Evolutionary conservation across 1,140 invertebrate genomes (phyloP), one percentile per base, ranked within the genome.

Genomic region (Dolichoris vasculosae): DNA sequence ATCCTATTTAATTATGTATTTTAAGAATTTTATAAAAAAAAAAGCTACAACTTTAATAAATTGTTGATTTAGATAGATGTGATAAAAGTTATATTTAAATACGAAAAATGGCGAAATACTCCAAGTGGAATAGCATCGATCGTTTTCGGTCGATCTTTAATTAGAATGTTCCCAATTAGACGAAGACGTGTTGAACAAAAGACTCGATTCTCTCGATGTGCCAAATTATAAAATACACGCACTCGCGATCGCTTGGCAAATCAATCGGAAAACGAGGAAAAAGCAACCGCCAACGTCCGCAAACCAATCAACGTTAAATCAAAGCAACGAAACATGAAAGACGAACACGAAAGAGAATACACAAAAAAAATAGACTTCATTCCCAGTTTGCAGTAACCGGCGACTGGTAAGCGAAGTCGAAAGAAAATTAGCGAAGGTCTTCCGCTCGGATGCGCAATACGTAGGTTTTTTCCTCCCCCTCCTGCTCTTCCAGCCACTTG

Each of bases 241-340:
- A 51, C 43, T 43, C 80, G n/a, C 35, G 26, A 71, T 20, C 43
- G 48, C 38, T 69, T 46, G 30, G 13, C 15, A 69, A 82, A 51
- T 69, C 79, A 82, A 0, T 32, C 17, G 64, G 64, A 71, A 82
- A 82, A 51, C 63, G 79, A 82, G 64, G 20, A 82, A 40, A 51
- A 35, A 1, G 26, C 79, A 32, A 67, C 0, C 26, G 2, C 7
- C 38, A 23, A n/a, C n/a, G 35, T 17, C 38, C 64, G 1, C n/a
- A 69, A 38, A 38, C 64, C 64, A 82, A 35, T 23, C 38, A 69
- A 32, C 51, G 11, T 20, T 32, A 76, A 83, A 83, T 83, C 69
- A 83, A 76, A 83, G 71, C 17, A 63, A 4, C 51, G 15, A 30
- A 23, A 75, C 51, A 76, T 83, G 51, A 83, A 76, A 75, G 69